Conservation (phyloP, 2,797 vertebrate genomes). For the Urosaurus nigricauda region DNA sequence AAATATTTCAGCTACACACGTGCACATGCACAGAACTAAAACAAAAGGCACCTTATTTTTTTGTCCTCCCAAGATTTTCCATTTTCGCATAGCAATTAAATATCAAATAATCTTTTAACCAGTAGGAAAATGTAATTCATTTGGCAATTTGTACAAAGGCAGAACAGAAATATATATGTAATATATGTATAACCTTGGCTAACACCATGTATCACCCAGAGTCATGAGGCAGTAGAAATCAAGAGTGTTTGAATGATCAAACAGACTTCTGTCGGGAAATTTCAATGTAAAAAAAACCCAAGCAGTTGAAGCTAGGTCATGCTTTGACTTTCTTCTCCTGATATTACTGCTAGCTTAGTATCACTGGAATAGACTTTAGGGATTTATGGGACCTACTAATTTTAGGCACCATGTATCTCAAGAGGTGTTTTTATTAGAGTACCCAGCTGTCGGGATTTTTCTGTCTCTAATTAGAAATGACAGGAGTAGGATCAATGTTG, state of each 20-base stretch:
- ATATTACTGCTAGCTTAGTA: neutral
- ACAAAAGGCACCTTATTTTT: neutral
- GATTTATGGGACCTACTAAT: constrained; percentile 70
- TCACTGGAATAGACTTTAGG: neutral
- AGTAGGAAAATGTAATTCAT: neutral
- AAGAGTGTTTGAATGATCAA: neutral
- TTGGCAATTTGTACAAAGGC: neutral
- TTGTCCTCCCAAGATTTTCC: neutral
- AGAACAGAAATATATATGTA: neutral
- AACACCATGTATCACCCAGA: neutral
- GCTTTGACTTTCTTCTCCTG: neutral
- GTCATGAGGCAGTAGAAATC: neutral
- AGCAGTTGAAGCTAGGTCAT: neutral
- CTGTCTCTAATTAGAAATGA: constrained; percentile 75
- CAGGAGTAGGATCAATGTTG: constrained; percentile 74
- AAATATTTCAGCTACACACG: neutral
- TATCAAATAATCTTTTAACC: too few relatives aligned
- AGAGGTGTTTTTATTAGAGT: constrained; percentile 75
- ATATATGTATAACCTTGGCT: neutral
- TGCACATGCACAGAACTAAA: neutral
- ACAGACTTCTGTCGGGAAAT: too few relatives aligned
- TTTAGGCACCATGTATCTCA: constrained; percentile 71
- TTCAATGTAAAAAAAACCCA: neutral
- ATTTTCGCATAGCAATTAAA: too few relatives aligned
- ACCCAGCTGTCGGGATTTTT: constrained; percentile 80